Evolutionary conservation across 1,140 invertebrate species (phyloP).

Genomic region (Drosophila ohnishii): DNA sequence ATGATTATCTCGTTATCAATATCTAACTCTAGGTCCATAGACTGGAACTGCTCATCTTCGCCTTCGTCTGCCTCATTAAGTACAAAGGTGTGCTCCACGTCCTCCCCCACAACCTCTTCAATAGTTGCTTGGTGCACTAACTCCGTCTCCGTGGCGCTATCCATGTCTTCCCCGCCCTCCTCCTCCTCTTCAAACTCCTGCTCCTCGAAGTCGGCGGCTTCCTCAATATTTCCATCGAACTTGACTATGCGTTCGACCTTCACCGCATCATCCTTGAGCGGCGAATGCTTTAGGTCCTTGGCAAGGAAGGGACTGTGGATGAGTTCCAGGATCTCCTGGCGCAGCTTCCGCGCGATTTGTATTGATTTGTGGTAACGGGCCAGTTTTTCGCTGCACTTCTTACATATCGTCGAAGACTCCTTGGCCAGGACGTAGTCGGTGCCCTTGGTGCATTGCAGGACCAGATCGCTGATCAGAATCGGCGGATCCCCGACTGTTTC

Average conservation of each 20-base stretch:
- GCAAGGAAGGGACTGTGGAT: slow-evolving; percentile 60
- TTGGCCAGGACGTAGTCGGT: slow-evolving; percentile 55
- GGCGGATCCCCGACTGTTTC: slow-evolving; percentile 68
- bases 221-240: slow-evolving; percentile 41
- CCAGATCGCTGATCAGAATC: slow-evolving; percentile 61
- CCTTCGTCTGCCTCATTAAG: slow-evolving; percentile 40
- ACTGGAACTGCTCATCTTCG: slow-evolving; percentile 51
- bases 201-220: slow-evolving; percentile 26
- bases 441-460: slow-evolving; percentile 64
- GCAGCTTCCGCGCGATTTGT: slow-evolving; percentile 61
- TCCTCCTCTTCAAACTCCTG: slow-evolving; percentile 27
- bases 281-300: slow-evolving; percentile 46
- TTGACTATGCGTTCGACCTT: slow-evolving; percentile 35
- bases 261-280: slow-evolving; percentile 17
- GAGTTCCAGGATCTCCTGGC: slow-evolving; percentile 64
- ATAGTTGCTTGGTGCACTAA: slow-evolving; percentile 25
- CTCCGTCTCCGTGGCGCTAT: slow-evolving; percentile 6
- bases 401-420: slow-evolving; percentile 60
- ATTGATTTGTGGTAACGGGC: slow-evolving; percentile 67
- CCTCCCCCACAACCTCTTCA: slow-evolving; percentile 20
- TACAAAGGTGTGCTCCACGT: slow-evolving; percentile 35
- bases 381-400: slow-evolving; percentile 68
- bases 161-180: slow-evolving; percentile 12
- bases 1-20: slow-evolving; percentile 74
- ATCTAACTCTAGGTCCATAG: slow-evolving; percentile 61